phyloP scores from a whole-genome alignment of 2,113 vertebrate species.

The Cryptomyrus ogoouensis region DNA sequence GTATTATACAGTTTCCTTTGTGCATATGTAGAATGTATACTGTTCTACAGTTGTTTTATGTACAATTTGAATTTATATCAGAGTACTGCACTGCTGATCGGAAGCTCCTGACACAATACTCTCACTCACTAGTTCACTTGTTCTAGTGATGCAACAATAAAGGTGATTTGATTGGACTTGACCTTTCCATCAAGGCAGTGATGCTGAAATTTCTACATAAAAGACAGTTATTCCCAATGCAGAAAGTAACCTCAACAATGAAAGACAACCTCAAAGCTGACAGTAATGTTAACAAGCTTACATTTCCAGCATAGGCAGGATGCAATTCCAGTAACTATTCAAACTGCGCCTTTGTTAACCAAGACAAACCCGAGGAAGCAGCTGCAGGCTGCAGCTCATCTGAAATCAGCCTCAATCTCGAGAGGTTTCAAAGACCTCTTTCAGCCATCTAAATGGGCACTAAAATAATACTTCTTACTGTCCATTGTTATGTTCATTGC shows the following conservation, averaged over 20 bases:
- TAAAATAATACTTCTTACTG: not conserved
- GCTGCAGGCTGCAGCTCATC: not conserved
- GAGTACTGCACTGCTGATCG: not conserved
- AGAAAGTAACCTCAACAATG: not conserved
- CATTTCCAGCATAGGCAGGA: not conserved
- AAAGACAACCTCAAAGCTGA: not conserved
- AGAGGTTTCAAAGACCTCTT: not conserved
- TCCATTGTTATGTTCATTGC: not conserved
- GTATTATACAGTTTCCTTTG: not conserved
- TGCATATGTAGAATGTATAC: not conserved
- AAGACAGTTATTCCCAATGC: not conserved
- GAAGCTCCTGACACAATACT: not conserved
- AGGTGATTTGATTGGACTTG: not conserved
- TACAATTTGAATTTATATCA: not conserved
- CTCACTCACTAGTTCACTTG: not conserved
- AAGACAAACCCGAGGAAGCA: not conserved
- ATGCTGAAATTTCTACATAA: not conserved
- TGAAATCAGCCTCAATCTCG: not conserved
- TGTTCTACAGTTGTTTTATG: not conserved
- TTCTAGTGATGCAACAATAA: not conserved
- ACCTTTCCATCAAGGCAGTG: not conserved
- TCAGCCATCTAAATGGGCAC: not conserved
- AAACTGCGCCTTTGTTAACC: not conserved
- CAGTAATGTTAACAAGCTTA: not conserved
- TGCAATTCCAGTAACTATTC: not conserved